Percentiles rank a stretch among this genome's conserved stretches.
These are phyloP conservation scores for Hypomesus transpacificus DNA, from an alignment of 2,113 vertebrate species.

Conservation along the genomic window DNA sequence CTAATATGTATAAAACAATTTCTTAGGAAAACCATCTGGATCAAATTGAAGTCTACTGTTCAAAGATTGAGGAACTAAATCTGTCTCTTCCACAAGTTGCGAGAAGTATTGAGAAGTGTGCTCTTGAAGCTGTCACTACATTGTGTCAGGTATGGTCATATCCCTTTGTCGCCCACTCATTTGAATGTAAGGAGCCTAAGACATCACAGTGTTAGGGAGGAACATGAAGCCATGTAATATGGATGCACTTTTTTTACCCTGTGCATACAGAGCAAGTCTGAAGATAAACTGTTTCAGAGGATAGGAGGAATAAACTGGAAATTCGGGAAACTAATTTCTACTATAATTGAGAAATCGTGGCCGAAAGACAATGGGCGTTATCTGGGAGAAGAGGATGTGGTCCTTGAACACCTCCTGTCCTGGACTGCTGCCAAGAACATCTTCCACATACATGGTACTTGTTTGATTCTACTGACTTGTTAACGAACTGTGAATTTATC, in stretches of 20 bases:
- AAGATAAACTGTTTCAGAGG: constrained; percentile 60
- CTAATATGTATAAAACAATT: no score
- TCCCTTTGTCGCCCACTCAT: no score
- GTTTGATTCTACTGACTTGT: no score
- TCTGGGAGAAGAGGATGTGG: constrained; percentile 45
- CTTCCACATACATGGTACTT: constrained; percentile 81
- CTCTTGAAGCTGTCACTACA: constrained; percentile 76
- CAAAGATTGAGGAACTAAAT: no score
- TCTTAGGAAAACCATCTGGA: constrained; percentile 57
- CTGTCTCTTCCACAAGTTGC: constrained; percentile 69
- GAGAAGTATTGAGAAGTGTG: constrained; percentile 75
- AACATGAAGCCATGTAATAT: no score
- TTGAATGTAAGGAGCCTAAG: no score
- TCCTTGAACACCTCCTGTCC: constrained; percentile 76
- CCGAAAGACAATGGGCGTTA: constrained; percentile 53
- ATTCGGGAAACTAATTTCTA: constrained; percentile 81
- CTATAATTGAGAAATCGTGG: constrained; percentile 83
- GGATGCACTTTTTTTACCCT: no score
- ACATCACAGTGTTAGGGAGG: no score
- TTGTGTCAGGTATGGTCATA: constrained; percentile 87
- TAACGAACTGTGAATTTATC: no score
- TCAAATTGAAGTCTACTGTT: constrained; percentile 78
- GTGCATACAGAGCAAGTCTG: constrained; percentile 67
- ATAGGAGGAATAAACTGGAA: constrained; percentile 30
- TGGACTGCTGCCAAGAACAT: constrained; percentile 76